Evolutionary conservation across 2,113 vertebrate species (phyloP), one percentile per base, ranked within the genome.

Genomic region (Arothron firmamentum): DNA sequence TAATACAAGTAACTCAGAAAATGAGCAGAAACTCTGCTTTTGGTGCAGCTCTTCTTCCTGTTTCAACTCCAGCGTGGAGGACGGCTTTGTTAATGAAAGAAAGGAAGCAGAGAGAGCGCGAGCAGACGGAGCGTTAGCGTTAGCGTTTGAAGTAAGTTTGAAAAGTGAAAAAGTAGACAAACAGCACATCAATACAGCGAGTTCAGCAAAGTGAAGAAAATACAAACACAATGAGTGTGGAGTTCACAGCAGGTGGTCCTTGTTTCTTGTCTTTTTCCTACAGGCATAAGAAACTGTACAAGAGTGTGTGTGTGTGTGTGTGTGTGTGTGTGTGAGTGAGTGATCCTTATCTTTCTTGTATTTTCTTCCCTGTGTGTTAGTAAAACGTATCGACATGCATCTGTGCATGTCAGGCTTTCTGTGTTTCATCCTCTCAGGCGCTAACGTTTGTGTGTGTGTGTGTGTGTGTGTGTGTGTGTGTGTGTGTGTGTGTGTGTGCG

Each of bases 191-290:
- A 77, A 82, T 77, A 74, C 72, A 74, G n/a, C 51, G 4, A 83
- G 80, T 81, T 77, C 65, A 80, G 74, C 70, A 69, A 77, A 80
- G 34, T 78, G 79, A 70, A 70, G 79, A 67, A 80, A 74, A 82
- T 55, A 78, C 75, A 75, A 79, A 80, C 77, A 76, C 62, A 82
- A 77, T 75, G 62, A 75, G 52, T 78, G 85, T 78, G 77, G 74
- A 63, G 77, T 79, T 85, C 85, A 72, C 85, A 85, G 85, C 83
- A 85, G 83, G 85, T 80, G 81, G 80, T 65, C 28, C 21, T 65
- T 72, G 50, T 42, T 67, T 59, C 69, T 78, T 14, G 43, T 66
- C 61, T 77, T 78, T 75, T 79, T 83, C 81, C 77, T 84, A 77
- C 69, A 81, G 85, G 85, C 85, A 72, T 70, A 73, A 62, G 62